Evolutionary conservation across 2,888 invertebrate species (phyloP).

Genomic region (Perithous albicinctus): DNA sequence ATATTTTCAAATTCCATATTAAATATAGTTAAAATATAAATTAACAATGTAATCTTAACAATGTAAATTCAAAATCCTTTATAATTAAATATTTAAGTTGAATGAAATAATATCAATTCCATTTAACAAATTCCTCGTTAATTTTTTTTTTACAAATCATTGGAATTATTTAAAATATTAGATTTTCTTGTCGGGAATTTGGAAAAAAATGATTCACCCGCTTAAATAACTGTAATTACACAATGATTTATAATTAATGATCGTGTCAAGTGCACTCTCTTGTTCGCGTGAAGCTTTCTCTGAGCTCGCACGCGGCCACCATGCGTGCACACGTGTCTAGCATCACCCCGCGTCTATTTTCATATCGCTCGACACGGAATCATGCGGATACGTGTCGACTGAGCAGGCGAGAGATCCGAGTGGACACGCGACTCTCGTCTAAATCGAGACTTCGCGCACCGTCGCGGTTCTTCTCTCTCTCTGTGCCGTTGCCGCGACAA

Average conservation of each 20-base stretch:
- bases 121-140: background rate
- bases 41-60: no score
- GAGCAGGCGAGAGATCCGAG: constrained; percentile 49
- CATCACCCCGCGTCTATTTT: constrained; percentile 67
- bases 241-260: constrained; percentile 19
- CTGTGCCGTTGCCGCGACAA: constrained; percentile 19
- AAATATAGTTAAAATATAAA: no score
- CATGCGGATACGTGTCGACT: constrained; percentile 51
- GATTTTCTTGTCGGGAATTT: background rate
- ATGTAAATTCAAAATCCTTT: background rate
- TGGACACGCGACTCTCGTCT: constrained; percentile 66
- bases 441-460: constrained; percentile 59
- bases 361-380: constrained; percentile 65
- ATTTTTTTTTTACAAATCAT: background rate
- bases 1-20: no score
- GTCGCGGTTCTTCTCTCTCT: constrained; percentile 31
- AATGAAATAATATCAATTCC: background rate
- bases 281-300: constrained; percentile 26
- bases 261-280: background rate
- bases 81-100: background rate
- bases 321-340: constrained; percentile 50
- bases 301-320: constrained; percentile 37
- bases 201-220: background rate
- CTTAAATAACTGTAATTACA: background rate
- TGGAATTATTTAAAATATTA: background rate